Base-by-base conservation (phyloP, 1,140 invertebrate species). In the Polyergus mexicanus region DNA sequence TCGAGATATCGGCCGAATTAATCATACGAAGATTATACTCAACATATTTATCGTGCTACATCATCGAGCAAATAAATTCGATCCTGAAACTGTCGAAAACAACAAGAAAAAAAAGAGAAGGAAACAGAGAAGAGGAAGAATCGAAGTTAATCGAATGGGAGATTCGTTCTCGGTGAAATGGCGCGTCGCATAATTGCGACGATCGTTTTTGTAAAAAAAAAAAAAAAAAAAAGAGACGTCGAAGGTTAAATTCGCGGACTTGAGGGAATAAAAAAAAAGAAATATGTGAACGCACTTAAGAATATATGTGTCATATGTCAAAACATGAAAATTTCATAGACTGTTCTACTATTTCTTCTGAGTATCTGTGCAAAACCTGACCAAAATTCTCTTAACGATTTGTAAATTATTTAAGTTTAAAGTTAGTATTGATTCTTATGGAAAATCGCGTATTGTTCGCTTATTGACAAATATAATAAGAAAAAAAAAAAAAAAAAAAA, bases 1-100 rank as follows among this genome's bases (percentile, higher is more conserved):
- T 76, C 38, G 58, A 44, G 25, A 76, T 60, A 28, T 25, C 74
- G 41, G 47, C 5, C 3, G 22, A 69, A 25, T 69, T 80, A 80
- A 69, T 44, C 32, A 28, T n/a, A 54, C 22, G 10, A 8, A 8
- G 28, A 2, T 8, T 22, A 66, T 6, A 16, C 44, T 68, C 44
- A 25, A 11, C 25, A 41, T 44, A 41, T 65, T 65, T 75, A 75
- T 75, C 54, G 54, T 51, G 16, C 60, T 75, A 54, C 25, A 65
- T 63, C 38, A 54, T 8, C 76, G 63, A 25, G 22, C 32, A 5
- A 56, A 25, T n/a, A 41, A 44, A 63, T 5, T 8, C 16, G 44
- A 25, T 10, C 10, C 10, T 22, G 22, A n/a, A 25, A 63, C 13
- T 32, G 25, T 63, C 16, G 25, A 35, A 65, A 65, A 32, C 28